phyloP scores from a whole-genome alignment of 2,797 vertebrate genomes.

The Tiaroga cobitis region DNA sequence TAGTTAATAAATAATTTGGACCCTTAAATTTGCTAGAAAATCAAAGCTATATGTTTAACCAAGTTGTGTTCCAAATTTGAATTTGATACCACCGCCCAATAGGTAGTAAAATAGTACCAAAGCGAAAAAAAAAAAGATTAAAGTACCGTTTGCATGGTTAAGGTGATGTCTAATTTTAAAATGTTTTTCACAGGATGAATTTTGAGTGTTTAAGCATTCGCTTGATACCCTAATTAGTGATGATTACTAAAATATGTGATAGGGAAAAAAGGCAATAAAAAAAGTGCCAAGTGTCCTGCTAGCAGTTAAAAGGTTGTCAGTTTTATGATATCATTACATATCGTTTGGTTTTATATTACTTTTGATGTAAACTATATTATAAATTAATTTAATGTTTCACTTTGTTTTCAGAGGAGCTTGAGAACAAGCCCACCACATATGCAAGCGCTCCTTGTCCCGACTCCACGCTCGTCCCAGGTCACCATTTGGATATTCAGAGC shows the following conservation, averaged over 20 bases:
- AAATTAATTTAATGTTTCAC: conserved; percentile 31
- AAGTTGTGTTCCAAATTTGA: background rate
- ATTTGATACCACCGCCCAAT: background rate
- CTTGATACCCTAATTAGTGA: background rate
- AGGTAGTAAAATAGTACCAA: background rate
- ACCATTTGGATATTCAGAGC: conserved; percentile 72
- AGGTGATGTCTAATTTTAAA: background rate
- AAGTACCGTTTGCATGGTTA: background rate
- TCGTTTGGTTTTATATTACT: background rate
- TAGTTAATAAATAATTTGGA: background rate
- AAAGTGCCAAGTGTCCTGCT: background rate
- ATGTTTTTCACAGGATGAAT: background rate
- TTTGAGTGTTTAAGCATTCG: background rate
- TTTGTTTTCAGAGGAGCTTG: conserved; percentile 83
- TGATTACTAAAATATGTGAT: background rate
- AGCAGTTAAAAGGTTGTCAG: background rate
- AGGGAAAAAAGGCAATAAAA: too few relatives aligned
- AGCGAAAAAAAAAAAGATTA: too few relatives aligned
- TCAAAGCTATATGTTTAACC: background rate
- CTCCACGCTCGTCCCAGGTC: conserved; percentile 58
- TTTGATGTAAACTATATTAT: background rate
- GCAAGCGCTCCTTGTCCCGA: conserved; percentile 71
- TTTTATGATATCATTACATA: background rate
- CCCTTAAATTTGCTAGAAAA: background rate
- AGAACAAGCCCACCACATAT: conserved; percentile 73